Percentiles rank a stretch among this genome's conserved stretches.
phyloP scores from a whole-genome alignment of 1,140 invertebrate species.

The Ostrea edulis region DNA sequence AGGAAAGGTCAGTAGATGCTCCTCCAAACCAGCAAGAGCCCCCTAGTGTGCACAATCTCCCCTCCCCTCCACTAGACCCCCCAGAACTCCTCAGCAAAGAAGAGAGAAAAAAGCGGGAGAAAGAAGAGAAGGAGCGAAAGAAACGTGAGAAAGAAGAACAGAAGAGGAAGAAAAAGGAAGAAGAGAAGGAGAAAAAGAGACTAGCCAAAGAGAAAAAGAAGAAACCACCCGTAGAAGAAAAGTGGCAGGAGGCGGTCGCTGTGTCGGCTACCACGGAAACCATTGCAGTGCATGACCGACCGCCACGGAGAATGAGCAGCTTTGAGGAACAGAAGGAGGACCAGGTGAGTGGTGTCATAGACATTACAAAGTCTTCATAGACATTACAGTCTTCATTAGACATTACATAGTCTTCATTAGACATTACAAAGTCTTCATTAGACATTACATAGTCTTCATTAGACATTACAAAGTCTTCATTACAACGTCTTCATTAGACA shows the following conservation, averaged over 20 bases:
- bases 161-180: constrained; percentile 53
- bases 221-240: constrained; percentile 43
- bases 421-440: too few relatives aligned
- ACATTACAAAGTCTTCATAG: too few relatives aligned
- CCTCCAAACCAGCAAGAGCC: constrained; percentile 39
- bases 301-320: constrained; percentile 39
- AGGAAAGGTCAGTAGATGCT: constrained; percentile 48
- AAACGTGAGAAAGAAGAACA: constrained; percentile 56
- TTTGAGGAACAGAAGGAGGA: constrained; percentile 42
- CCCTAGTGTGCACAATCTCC: constrained; percentile 21
- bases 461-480: too few relatives aligned
- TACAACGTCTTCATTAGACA: too few relatives aligned
- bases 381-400: too few relatives aligned
- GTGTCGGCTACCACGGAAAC: constrained; percentile 39
- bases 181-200: constrained; percentile 54
- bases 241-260: constrained; percentile 45
- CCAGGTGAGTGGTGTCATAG: neutral
- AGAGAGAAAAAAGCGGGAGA: constrained; percentile 44
- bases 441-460: too few relatives aligned
- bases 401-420: too few relatives aligned
- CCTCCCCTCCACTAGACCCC: constrained; percentile 9
- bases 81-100: constrained; percentile 48
- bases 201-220: constrained; percentile 51
- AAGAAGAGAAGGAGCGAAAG: constrained; percentile 54
- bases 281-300: neutral